Percentiles rank a stretch among this genome's conserved stretches.
phyloP scores from a whole-genome alignment of 2,888 invertebrate genomes.

The Pimpla rufipes region DNA sequence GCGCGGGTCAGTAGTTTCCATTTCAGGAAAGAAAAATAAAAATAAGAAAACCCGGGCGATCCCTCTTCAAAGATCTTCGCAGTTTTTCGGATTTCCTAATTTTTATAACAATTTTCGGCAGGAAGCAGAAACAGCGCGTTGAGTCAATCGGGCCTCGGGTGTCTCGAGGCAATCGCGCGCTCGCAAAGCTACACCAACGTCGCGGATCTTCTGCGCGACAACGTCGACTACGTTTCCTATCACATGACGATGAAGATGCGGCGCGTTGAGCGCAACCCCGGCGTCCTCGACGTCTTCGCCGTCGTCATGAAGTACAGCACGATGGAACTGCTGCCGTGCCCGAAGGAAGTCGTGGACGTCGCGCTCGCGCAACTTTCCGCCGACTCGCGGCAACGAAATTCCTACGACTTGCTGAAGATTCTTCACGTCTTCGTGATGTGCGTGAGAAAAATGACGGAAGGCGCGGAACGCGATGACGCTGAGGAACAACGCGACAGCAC shows the following conservation, averaged over 20 bases:
- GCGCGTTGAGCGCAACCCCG: constrained; percentile 88
- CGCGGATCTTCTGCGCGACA: constrained; percentile 88
- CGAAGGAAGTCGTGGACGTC: constrained; percentile 90
- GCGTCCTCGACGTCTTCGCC: constrained; percentile 90
- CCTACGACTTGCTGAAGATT: constrained; percentile 89
- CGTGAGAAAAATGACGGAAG: constrained; percentile 87
- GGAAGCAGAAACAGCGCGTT: constrained; percentile 89
- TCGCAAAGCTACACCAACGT: constrained; percentile 87
- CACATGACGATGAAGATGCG: constrained; percentile 89
- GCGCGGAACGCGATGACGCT: constrained; percentile 67
- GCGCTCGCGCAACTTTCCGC: constrained; percentile 89
- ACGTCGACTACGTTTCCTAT: constrained; percentile 91
- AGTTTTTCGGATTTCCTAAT: not conserved
- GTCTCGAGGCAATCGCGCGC: constrained; percentile 87
- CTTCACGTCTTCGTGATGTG: constrained; percentile 90
- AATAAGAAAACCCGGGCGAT: not conserved
- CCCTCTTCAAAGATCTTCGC: not conserved
- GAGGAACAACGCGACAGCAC: constrained; percentile 46
- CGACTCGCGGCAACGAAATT: constrained; percentile 87
- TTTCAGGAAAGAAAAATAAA: too few relatives aligned
- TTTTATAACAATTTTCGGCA: constrained; percentile 80
- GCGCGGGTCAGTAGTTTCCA: constrained; percentile 87
- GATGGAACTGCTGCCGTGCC: constrained; percentile 88
- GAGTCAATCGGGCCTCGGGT: constrained; percentile 88
- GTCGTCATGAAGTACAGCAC: constrained; percentile 91